Percentiles rank a stretch among this genome's conserved stretches.
These are phyloP conservation scores for Anolis sagrei DNA, from an alignment of 2,113 vertebrate species.

Conservation along the genomic window DNA sequence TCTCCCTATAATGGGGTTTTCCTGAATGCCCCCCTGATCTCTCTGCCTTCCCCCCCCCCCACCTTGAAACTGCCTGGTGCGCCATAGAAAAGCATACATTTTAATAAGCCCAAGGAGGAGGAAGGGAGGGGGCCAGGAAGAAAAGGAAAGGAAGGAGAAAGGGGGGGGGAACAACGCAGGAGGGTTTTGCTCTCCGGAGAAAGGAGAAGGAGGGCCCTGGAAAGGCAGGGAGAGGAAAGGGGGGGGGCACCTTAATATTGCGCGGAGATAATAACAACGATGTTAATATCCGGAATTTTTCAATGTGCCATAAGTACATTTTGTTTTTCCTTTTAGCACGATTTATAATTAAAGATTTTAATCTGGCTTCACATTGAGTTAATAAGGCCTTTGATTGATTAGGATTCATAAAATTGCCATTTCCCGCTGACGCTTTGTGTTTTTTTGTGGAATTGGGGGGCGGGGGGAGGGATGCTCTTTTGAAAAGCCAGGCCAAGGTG, in stretches of 20 bases:
- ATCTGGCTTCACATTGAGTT: slow-evolving; percentile 89
- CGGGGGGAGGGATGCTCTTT: slow-evolving; percentile 74
- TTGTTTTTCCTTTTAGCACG: slow-evolving; percentile 87
- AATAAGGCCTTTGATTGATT: slow-evolving; percentile 90
- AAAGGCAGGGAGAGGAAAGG: slow-evolving; percentile 49
- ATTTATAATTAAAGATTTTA: slow-evolving; percentile 92
- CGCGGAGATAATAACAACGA: slow-evolving; percentile 83
- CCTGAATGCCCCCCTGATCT: slow-evolving; percentile 48
- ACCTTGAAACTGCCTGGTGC: slow-evolving; percentile 42
- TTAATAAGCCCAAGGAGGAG: slow-evolving; percentile 74
- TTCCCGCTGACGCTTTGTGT: slow-evolving; percentile 85
- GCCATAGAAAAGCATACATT: slow-evolving; percentile 61
- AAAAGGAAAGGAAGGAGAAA: slow-evolving; percentile 64
- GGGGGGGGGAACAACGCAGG: too few species aligned
- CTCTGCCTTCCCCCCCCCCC: slow-evolving; percentile 25
- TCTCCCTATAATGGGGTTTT: slow-evolving; percentile 62
- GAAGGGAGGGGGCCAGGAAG: background rate
- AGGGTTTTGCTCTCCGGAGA: slow-evolving; percentile 76
- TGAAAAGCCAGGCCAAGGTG: slow-evolving; percentile 82
- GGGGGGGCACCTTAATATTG: slow-evolving; percentile 80
- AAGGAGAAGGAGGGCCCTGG: slow-evolving; percentile 79
- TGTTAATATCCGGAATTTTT: slow-evolving; percentile 89
- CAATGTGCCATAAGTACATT: slow-evolving; percentile 85
- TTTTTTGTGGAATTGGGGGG: slow-evolving; percentile 40
- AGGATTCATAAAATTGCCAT: slow-evolving; percentile 88